Evolutionary conservation across 2,113 vertebrate species (phyloP), one percentile per base, ranked within the genome.

Genomic region (Oenanthe melanoleuca): DNA sequence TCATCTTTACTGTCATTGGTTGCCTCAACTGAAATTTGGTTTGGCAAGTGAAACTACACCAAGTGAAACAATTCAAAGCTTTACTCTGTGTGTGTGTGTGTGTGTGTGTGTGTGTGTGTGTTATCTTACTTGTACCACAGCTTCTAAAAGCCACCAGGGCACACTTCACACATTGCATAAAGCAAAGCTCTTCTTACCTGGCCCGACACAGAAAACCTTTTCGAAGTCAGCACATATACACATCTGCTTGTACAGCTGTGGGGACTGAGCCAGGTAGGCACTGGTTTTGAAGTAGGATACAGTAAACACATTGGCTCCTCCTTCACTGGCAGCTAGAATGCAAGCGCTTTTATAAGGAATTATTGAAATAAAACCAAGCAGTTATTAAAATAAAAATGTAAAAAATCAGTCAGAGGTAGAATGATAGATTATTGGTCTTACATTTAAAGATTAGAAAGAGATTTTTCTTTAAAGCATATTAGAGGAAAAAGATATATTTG

Each of bases 161-260:
- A 80, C 7, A 44, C 61, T 81, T 81, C 85, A 86, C 7, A 80
- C 19, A 2, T 31, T 13, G 20, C 63, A 84, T 70, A 86, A 74
- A 37, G 23, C 56, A 52, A 89, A 21, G 42, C 71, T 38, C 52
- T 72, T 31, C 97, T 98, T 98, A 99, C 99, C 99, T 97, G 99
- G 99, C 82, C 99, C 99, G 49, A 99, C 97, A 40, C 99, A 99
- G 97, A 99, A 99, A 95, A 99, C 99, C 97, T 99, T 99, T 93
- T 99, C 99, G 97, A 99, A 99, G 96, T 99, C 99, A 92, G 99
- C 99, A 97, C 99, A 99, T 96, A 99, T 99, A 92, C 99, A 99
- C 99, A 99, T 99, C 97, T 99, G 99, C 98, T 99, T 99, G 98
- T 99, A 99, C 40, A 99, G 98, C 95, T 99, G 99, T 38, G 99